Base-by-base conservation (phyloP, 2,113 vertebrate genomes). In the Syrmaticus mikado region DNA sequence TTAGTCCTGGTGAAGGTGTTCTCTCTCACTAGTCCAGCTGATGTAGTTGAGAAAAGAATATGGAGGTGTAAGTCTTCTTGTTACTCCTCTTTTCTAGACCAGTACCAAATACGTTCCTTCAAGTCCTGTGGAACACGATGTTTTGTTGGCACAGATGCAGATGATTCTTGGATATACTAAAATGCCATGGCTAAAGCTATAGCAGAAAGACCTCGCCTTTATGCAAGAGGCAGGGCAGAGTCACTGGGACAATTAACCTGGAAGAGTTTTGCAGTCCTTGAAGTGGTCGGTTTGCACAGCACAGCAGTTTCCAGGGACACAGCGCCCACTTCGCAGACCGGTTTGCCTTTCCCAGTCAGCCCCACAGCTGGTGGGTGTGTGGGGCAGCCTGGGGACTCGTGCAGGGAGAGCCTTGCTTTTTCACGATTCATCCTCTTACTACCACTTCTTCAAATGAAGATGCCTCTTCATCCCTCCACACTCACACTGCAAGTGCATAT, bases 111-210 rank as follows among this genome's bases (percentile, higher is more conserved):
- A 25, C 0, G 1, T 55, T 27, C 24, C 52, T 90, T 43, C 20
- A 85, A 50, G 7, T 57, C 50, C 64, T 2, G 3, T 13, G 14
- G 87, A 85, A 48, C 16, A 11, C 11, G n/a, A 52, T 40, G 3
- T 19, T 53, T 22, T 2, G 4, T 16, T 40, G 4, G 21, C 57
- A 61, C 13, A 79, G 68, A 50, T 8, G 38, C 0, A 34, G 68
- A n/a, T 25, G 0, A 1, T 46, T 82, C 17, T 71, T 74, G n/a
- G 16, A 40, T 15, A 0, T 15, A 27, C 15, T 81, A 11, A 28
- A 78, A 15, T 24, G 12, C 77, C 57, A 14, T 1, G 3, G 30
- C 25, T 38, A 38, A 78, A 79, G 34, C 8, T 34, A 24, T 16
- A 72, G 25, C 0, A 75, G 57, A 68, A 65, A 34, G 7, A 8